These are phyloP conservation scores for Dugesia japonica DNA, from an alignment of 2,888 invertebrate genomes.

Conservation along the genomic window DNA sequence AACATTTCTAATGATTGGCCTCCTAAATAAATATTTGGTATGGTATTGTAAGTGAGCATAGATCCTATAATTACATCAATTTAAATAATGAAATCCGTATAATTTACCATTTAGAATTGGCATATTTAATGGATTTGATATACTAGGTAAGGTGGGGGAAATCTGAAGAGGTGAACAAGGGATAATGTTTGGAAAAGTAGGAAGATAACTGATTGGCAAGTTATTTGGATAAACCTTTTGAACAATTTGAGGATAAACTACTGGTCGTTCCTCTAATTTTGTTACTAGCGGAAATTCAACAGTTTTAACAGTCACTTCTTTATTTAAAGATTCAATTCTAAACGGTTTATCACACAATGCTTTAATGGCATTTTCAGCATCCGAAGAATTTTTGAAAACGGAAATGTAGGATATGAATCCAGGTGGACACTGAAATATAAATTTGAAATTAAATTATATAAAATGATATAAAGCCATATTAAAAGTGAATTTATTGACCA, in stretches of 20 bases:
- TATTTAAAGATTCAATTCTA: not conserved
- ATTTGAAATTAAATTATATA: not conserved
- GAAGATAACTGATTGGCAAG: not conserved
- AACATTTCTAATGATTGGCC: not conserved
- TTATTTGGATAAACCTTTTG: not conserved
- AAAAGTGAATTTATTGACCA: too few species aligned
- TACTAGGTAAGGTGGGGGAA: not conserved
- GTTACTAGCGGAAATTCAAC: not conserved
- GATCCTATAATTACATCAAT: not conserved
- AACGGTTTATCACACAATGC: not conserved
- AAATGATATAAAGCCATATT: too few species aligned
- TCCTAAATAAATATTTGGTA: not conserved
- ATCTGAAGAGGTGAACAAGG: not conserved
- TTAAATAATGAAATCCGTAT: too few species aligned
- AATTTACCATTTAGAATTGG: not conserved
- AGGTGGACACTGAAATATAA: not conserved
- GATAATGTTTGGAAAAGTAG: not conserved
- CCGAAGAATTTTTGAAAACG: not conserved
- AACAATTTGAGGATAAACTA: not conserved
- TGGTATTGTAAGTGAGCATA: not conserved
- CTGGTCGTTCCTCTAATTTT: not conserved
- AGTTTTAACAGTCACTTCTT: not conserved
- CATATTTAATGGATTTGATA: not conserved
- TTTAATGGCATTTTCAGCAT: not conserved
- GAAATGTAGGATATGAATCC: not conserved